Base-by-base conservation (phyloP, 2,888 invertebrate genomes). In the Lasioglossum vierecki region DNA sequence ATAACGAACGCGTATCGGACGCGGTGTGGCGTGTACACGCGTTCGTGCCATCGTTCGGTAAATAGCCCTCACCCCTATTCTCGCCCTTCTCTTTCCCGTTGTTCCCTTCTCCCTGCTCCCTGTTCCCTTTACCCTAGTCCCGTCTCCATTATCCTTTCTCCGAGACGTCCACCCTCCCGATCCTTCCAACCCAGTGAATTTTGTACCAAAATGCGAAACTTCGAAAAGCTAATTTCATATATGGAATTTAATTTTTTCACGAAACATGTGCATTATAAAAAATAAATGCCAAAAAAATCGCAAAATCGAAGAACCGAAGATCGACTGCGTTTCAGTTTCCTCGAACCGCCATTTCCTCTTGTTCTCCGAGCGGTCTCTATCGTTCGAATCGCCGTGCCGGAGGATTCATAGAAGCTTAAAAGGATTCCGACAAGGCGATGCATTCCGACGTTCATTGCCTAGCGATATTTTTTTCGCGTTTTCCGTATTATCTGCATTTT, bases 241-340 rank as follows among this genome's bases (percentile, higher is more conserved):
- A 94, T 92, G 95, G 94, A 94, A 95, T 94, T 95, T 95, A 95
- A 95, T 95, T 95, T 95, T 95, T 95, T 95, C 95, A 95, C 95
- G 94, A 94, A 95, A 94, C 93, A 95, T 95, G 94, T 95, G 95
- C 95, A 95, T 95, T 95, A 94, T 93, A 94, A 95, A 94, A 94
- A 95, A 94, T 94, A 95, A 95, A 94, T 91, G 86, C 91, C 92
- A 95, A 95, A 95, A 95, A 95, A 95, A 94, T 93, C 91, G 93
- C 92, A 95, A 95, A 94, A 95, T 82, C 89, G 76, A 91, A 82
- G 84, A 92, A 92, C 83, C 63, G 80, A 78, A 86, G 4, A 63
- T 18, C 57, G 75, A 76, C 5, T 74, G 73, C 53, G 53, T 83
- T 73, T 79, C 77, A 30, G 71, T 80, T 76, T 78, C n/a, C 68